Conservation (phyloP, 2,888 invertebrate species). For the Cantharis lateralis region DNA sequence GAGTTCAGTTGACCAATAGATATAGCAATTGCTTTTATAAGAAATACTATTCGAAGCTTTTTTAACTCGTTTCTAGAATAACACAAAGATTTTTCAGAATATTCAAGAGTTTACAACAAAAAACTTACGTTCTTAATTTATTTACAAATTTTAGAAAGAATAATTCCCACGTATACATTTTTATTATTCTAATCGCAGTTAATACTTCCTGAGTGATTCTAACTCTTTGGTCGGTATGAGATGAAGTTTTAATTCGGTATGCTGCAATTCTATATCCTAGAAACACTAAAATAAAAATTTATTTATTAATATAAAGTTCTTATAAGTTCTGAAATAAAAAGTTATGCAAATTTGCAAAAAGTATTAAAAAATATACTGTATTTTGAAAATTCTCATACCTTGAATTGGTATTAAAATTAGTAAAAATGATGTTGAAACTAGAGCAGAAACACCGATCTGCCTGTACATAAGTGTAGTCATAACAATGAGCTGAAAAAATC, state of each 20-base stretch:
- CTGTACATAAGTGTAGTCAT: conserved; percentile 70
- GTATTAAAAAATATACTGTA: too few species aligned
- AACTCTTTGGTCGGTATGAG: conserved; percentile 86
- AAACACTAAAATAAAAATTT: not conserved
- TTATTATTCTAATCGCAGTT: conserved; percentile 82
- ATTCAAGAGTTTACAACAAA: conserved; percentile 26
- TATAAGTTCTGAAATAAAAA: too few species aligned
- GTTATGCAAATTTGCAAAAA: too few species aligned
- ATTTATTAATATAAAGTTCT: too few species aligned
- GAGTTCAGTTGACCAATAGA: conserved; percentile 45
- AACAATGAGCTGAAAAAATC: conserved; percentile 73
- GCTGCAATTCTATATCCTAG: conserved; percentile 60
- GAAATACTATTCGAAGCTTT: conserved; percentile 53
- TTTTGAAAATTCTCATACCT: too few species aligned
- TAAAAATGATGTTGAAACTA: conserved; percentile 57
- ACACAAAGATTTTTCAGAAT: not conserved
- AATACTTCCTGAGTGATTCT: conserved; percentile 89
- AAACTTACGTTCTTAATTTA: conserved; percentile 70
- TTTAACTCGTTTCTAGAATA: conserved; percentile 68
- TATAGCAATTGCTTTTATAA: conserved; percentile 44
- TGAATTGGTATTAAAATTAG: too few species aligned
- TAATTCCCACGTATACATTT: conserved; percentile 89
- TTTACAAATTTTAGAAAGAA: conserved; percentile 77
- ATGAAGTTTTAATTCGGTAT: conserved; percentile 74
- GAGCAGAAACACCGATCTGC: conserved; percentile 57